Conservation (phyloP, 2,797 vertebrate species). For the Aphelocoma californica region DNA sequence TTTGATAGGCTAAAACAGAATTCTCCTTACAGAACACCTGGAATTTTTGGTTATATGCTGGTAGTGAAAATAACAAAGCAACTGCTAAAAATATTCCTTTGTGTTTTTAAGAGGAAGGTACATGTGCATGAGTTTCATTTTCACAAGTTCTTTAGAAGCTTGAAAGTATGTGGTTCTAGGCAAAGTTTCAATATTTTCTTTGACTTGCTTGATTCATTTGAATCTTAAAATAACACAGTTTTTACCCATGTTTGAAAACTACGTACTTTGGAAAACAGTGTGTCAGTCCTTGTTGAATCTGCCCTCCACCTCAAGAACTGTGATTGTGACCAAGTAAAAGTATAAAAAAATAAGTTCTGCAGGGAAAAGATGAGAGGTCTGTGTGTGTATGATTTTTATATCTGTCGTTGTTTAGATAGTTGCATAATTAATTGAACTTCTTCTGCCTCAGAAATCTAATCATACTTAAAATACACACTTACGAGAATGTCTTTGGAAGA, state of each 20-base stretch:
- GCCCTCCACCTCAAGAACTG: background rate
- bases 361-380: background rate
- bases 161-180: background rate
- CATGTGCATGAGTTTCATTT: background rate
- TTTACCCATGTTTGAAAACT: background rate
- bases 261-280: background rate
- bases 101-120: background rate
- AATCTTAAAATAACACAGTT: background rate
- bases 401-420: background rate
- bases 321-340: background rate
- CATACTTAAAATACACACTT: background rate
- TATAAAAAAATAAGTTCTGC: background rate
- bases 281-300: background rate
- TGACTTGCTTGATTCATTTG: background rate
- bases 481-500: background rate
- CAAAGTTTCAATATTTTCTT: background rate
- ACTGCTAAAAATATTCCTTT: background rate
- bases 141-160: background rate
- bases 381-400: background rate
- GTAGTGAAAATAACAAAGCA: background rate
- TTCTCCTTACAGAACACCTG: background rate
- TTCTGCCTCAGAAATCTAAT: background rate
- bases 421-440: background rate
- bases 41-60: background rate
- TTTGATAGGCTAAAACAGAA: background rate